Base-by-base conservation (phyloP, 2,113 vertebrate species). In the Anolis carolinensis region DNA sequence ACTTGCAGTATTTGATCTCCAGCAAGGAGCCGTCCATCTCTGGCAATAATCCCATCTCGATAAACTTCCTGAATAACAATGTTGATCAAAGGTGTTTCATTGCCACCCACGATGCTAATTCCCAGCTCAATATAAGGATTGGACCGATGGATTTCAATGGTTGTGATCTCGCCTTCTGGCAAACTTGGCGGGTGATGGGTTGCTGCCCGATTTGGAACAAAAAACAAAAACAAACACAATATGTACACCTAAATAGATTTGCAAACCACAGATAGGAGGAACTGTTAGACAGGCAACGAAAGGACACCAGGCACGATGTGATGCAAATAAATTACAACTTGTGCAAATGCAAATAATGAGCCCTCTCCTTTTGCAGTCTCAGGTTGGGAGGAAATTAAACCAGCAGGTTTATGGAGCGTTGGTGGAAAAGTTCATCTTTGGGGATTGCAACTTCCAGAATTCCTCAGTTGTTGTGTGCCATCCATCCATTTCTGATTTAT, bases 1-100 rank as follows among this genome's bases (percentile, higher is more conserved):
- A 98, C 99, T 97, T 99, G 98, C 83, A 99, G 96, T 93, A 99
- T 98, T 93, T 99, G 98, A 96, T 99, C 99, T 83, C 99, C 99
- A 76, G 98, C 98, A 91, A 99, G 96, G 89, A 99, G 98, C 93
- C 99, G 95, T 92, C 99, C 98, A 23, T 99, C 99, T 92, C 97
- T 97, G 89, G 99, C 98, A 62, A 99, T 98, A 89, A 99, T 97
- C 27, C 98, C 98, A 55, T 99, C 98, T 27, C 98, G 96, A 95
- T 99, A 99, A 90, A 99, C 98, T 87, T 99, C 99, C 90, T 99
- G 99, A 94, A 99, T 99, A 90, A 99, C 98, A 73, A 99, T 96
- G 95, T 99, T 99, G 92, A 99, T 99, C 94, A 99, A 96, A 62
- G 99, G 99, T 0, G 99, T 99, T 95, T 99, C 99, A 63, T 98